Conservation (phyloP, 2,888 invertebrate genomes). For the Polylopha cassiicola region DNA sequence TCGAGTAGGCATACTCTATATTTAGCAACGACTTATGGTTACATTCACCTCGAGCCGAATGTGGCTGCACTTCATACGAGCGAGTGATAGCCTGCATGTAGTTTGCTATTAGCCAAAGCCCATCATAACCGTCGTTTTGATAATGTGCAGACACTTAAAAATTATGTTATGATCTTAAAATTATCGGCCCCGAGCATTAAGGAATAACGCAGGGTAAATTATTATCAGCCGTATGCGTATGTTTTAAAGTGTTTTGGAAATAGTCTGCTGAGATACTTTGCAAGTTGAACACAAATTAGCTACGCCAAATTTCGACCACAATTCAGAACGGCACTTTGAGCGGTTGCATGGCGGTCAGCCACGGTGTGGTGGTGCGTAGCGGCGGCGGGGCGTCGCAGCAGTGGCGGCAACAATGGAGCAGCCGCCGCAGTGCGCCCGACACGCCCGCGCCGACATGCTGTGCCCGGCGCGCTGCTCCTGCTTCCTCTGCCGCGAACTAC, state of each 20-base stretch:
- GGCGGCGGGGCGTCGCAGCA: constrained; percentile 36
- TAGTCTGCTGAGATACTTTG: too few species aligned
- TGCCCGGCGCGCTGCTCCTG: constrained; percentile 85
- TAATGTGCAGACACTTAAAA: constrained; percentile 34
- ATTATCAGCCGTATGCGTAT: too few species aligned
- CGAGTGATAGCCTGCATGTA: constrained; percentile 30
- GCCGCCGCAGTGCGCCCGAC: constrained; percentile 56
- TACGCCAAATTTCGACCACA: too few species aligned
- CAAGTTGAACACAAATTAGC: too few species aligned
- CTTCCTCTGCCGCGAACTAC: constrained; percentile 85
- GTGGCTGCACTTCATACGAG: constrained; percentile 36
- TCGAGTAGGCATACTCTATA: constrained; percentile 52
- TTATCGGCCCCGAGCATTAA: too few species aligned
- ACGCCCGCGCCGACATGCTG: constrained; percentile 76
- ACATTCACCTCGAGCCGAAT: constrained; percentile 55
- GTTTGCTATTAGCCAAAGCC: constrained; percentile 28
- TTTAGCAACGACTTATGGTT: constrained; percentile 62
- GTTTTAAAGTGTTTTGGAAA: too few species aligned
- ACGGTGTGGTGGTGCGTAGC: constrained; percentile 30
- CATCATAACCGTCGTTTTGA: constrained; percentile 15
- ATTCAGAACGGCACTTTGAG: too few species aligned
- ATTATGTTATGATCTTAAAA: too few species aligned
- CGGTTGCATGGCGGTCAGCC: constrained; percentile 38
- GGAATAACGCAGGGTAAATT: too few species aligned
- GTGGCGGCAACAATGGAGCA: constrained; percentile 24